Evolutionary conservation across 2,113 vertebrate genomes (phyloP).

Genomic region (Calidris pugnax): DNA sequence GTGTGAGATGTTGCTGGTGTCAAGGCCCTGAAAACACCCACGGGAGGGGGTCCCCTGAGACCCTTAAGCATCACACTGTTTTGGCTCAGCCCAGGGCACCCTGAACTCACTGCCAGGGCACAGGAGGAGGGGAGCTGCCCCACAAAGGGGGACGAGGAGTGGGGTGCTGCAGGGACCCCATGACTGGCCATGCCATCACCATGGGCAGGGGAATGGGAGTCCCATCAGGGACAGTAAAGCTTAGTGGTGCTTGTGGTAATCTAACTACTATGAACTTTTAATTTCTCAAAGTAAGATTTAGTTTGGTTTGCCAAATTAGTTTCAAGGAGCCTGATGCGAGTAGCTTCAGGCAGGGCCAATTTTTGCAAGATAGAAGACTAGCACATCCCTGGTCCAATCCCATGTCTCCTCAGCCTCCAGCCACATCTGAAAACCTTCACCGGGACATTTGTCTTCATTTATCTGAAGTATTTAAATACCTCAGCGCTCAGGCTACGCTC

Average conservation of each 20-base stretch:
- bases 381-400: not conserved
- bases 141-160: rapidly evolving
- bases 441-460: not conserved
- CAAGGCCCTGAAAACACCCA: not conserved
- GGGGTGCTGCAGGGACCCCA: not conserved
- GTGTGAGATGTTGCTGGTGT: not conserved
- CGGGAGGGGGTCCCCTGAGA: not conserved
- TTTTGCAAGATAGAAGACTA: not conserved
- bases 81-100: not conserved
- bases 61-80: not conserved
- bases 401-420: not conserved
- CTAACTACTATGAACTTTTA: not conserved
- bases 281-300: not conserved
- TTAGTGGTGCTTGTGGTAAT: not conserved
- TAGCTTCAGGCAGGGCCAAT: not conserved
- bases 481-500: not conserved
- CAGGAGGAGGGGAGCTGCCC: not conserved
- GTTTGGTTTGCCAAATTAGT: not conserved
- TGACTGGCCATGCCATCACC: not conserved
- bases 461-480: not conserved
- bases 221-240: not conserved
- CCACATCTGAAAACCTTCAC: not conserved
- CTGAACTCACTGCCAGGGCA: not conserved
- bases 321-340: not conserved
- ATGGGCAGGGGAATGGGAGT: rapidly evolving